Base-by-base conservation (phyloP, 2,797 vertebrate species). In the Sciaenops ocellatus region DNA sequence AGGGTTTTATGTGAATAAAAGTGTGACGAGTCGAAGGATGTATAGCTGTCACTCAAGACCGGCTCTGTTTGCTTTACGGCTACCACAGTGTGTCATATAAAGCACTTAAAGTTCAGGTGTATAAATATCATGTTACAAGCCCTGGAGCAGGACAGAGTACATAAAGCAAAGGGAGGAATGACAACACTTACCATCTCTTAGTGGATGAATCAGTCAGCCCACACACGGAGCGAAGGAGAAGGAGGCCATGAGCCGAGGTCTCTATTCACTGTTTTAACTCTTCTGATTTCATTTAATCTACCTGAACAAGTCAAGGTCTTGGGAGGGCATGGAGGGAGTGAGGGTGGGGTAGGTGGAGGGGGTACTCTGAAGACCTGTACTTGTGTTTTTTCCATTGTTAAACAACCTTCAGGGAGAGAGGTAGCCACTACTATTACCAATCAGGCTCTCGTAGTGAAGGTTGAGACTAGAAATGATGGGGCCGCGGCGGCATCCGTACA, bases 371-470 rank as follows among this genome's bases (percentile, higher is more conserved):
- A 74, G 61, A 83, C 79, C 68, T 71, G 59, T 71, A 68, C 75
- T 85, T 82, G 76, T 84, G 77, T 80, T 85, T 85, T 85, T 17
- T 61, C 34, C 1, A 79, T 89, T 92, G 90, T 91, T 88, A 77
- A 90, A 90, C 79, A 89, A 84, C 91, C 90, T 92, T 91, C 76
- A 86, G 60, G 66, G 54, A 83, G 47, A 80, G 86, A 63, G n/a
- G 65, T 78, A 73, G 72, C 76, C 55, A 48, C 76, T 68, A 62
- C 78, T 84, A 81, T 80, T 79, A 88, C 76, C 78, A 83, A 86
- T 81, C 62, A 78, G 66, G 61, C 60, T 47, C 79, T 85, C 56
- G 67, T 41, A 67, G 38, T 69, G 55, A 79, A 64, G 63, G 47
- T 34, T 18, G 26, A 54, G 50, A 76, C 13, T 20, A 52, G 44